Evolutionary conservation across 2,888 invertebrate genomes (phyloP), one percentile per base, ranked within the genome.

Genomic region (Habroteleia sp.): DNA sequence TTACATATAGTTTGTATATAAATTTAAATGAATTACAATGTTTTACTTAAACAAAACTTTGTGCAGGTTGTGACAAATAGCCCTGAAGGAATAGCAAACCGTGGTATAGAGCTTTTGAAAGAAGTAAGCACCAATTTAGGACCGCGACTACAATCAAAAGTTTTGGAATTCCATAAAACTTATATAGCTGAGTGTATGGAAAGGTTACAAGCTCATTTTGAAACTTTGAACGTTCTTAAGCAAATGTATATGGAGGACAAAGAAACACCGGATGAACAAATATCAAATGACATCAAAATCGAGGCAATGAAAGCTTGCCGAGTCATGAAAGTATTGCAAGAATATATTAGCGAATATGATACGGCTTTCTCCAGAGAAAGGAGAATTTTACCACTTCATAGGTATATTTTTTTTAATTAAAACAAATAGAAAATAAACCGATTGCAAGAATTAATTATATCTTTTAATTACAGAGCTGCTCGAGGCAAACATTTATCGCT

Each of bases 261-360:
- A 65, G 90, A 90, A 56, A 89, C 90, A 41, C 88, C 89, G 44
- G 89, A 90, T 41, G 84, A 87, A 41, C 88, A 89, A 68, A 88
- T 89, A 82, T 82, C 88, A 16, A 89, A 89, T 76, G 89, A 91
- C 75, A 91, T 93, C 58, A 89, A 90, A 81, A 90, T 91, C 63
- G 95, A 95, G 87, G 94, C 94, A 3, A 92, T 94, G 71, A 93
- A 95, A 89, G 96, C 98, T 94, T 96, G 96, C 89, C 93, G 98
- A 79, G 95, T 98, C 58, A 92, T 98, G 89, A 95, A 96, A 89
- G 97, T 98, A 84, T 91, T 98, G 84, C 95, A 96, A 88, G 98
- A 98, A 90, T 98, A 98, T 88, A 93, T 98, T 76, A 95, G 94
- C 82, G 97, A 98, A 90, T 98, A 97, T 90, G 98, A 98, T 91